Evolutionary conservation across 30 jellyfish, hydroid and myxozoan species (phyloP).

Genomic region (Chrysaora quinquecirrha): DNA sequence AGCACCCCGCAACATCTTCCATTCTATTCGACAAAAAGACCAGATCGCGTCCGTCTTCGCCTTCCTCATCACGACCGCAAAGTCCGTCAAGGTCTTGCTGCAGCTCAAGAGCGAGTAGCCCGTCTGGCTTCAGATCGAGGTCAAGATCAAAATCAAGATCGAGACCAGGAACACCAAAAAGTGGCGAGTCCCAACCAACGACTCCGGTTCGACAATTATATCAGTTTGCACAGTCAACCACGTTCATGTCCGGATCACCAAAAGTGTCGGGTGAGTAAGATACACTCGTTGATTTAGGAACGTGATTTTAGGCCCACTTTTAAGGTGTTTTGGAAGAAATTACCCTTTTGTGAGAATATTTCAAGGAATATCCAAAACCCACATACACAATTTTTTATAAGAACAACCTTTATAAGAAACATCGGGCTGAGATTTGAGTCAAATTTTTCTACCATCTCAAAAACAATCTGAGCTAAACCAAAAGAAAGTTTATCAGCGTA

Average conservation of each 20-base stretch:
- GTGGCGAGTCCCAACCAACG: conserved; percentile 70
- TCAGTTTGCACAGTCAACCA: conserved; percentile 67
- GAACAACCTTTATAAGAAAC: too few relatives aligned
- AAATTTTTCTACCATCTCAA: too few relatives aligned
- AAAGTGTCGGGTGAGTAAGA: conserved; percentile 56
- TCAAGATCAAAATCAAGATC: conserved; percentile 77
- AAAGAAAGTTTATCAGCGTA: too few relatives aligned
- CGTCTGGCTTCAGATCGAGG: conserved; percentile 56
- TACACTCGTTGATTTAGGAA: too few relatives aligned
- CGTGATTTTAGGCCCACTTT: too few relatives aligned
- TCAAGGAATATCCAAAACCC: too few relatives aligned
- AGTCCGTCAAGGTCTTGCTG: conserved; percentile 65
- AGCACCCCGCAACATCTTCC: conserved; percentile 92
- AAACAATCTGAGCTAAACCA: too few relatives aligned
- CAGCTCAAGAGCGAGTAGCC: conserved; percentile 73
- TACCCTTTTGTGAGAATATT: too few relatives aligned
- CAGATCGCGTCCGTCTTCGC: conserved; percentile 66
- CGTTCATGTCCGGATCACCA: conserved; percentile 75
- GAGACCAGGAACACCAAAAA: conserved; percentile 79
- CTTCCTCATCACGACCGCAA: conserved; percentile 70
- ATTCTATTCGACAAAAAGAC: conserved; percentile 62
- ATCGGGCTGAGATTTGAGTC: too few relatives aligned
- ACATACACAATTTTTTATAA: too few relatives aligned
- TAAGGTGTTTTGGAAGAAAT: too few relatives aligned
- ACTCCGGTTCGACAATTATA: conserved; percentile 73